Evolutionary conservation across 2,113 vertebrate species (phyloP).

Genomic region (Poicephalus gulielmi): DNA sequence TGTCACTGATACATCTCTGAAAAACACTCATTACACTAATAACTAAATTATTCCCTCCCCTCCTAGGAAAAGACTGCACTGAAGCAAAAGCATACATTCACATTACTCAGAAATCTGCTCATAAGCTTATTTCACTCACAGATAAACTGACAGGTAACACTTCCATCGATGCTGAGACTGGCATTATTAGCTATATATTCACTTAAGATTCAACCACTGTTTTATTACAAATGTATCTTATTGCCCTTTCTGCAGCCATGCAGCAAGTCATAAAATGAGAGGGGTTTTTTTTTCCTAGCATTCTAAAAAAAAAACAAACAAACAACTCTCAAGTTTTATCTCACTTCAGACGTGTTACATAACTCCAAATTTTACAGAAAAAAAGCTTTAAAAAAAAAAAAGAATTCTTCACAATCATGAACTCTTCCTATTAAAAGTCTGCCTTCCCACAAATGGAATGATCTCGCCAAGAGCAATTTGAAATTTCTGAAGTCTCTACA

Average conservation of each 20-base stretch:
- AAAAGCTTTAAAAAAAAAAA: not conserved
- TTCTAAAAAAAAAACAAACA: not conserved
- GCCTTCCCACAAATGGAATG: not conserved
- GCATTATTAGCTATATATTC: not conserved
- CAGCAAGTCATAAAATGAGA: not conserved
- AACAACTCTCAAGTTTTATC: not conserved
- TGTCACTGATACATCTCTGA: not conserved
- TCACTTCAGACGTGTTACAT: not conserved
- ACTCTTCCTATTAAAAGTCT: constrained; percentile 5
- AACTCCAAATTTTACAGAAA: not conserved
- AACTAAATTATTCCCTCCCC: not conserved
- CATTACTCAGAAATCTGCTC: not conserved
- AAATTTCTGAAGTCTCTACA: not conserved
- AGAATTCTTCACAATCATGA: not conserved
- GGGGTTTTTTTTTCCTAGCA: not conserved
- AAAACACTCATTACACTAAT: not conserved
- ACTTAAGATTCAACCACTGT: not conserved
- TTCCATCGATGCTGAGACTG: not conserved
- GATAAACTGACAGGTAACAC: not conserved
- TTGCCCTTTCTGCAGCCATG: not conserved
- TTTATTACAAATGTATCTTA: not conserved
- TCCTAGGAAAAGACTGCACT: not conserved
- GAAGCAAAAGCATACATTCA: not conserved
- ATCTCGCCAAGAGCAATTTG: constrained; percentile 10
- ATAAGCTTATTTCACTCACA: not conserved